Base-by-base conservation (phyloP, 2,797 vertebrate genomes). In the Momotus momota region DNA sequence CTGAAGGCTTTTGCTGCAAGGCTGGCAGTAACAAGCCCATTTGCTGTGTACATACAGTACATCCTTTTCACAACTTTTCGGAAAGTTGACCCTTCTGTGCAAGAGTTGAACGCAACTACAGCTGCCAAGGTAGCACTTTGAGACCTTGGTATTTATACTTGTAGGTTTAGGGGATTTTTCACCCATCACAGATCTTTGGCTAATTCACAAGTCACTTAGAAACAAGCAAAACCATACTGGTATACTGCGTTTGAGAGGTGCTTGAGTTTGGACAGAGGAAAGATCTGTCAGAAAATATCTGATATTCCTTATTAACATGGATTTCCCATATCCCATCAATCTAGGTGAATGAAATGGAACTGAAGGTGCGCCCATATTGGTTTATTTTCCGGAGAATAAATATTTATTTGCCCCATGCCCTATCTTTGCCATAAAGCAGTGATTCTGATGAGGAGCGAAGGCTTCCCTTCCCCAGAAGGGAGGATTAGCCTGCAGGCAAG, bases 1-100 rank as follows among this genome's bases (percentile, higher is more conserved):
- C 21, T 1, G 5, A 33, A 16, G 40, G 18, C 31, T 81, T 51
- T 10, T 6, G 27, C 29, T 0, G 0, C 35, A 7, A 21, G 54
- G 27, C 49, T 86, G 62, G 22, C 8, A 0, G 0, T 40, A 38
- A 5, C 41, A 46, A 77, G 33, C 55, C 31, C 8, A 3, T 71
- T 58, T 81, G 33, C 48, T 81, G 19, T 18, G 27, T 27, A 38
- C 19, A n/a, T 38, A 7, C 35, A 20, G 29, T 10, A 7, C 25
- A 11, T 48, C 31, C 21, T 81, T 72, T 70, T 27, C 23, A 5
- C 23, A 71, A 4, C 27, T 60, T 54, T 58, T 45, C 31, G 29
- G 17, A 23, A 8, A 80, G 22, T 14, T 23, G 31, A n/a, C 15
- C 16, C 14, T 86, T 87, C 29, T 1, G 0, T 45, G 35, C 31